Base-by-base conservation (phyloP, 2,888 invertebrate genomes). In the Dryadula phaetusa region DNA sequence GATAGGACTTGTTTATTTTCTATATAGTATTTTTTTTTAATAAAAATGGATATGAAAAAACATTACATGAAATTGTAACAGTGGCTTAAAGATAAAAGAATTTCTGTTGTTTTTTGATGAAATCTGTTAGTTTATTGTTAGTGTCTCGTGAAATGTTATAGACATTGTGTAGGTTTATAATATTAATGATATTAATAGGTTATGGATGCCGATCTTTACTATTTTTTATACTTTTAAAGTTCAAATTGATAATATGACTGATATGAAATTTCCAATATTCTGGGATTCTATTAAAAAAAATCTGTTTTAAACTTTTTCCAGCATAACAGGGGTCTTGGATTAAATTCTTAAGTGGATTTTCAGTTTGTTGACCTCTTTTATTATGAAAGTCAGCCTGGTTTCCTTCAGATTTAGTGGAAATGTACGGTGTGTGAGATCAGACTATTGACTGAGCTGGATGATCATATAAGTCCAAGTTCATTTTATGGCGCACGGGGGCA, bases 121-220 rank as follows among this genome's bases (percentile, higher is more conserved):
- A 72, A 63, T 34, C 67, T 71, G 75, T 76, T 70, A 72, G 68
- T 74, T 64, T 69, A 70, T 62, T 74, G 40, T 80, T 79, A 76
- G 72, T 73, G 74, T 75, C 71, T 77, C 72, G 76, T 76, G 22
- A 46, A 63, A 63, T 74, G 73, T 82, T 79, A 74, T 80, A 82
- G 75, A 75, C 67, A 70, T 70, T 73, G 72, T 71, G 72, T 78
- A 76, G 78, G 74, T 77, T 76, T 71, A 1, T 78, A 76, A 67
- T 56, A 72, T 74, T 76, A 76, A 75, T 60, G 14, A 60, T 60
- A 44, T 28, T 56, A 5, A 79, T 77, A 78, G 79, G 77, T 72
- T 46, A 56, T n/a, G 49, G 18, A 58, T 61, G 68, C 66, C 62
- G 67, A 70, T 61, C 63, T 70, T 70, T 71, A 70, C 71, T 71